Evolutionary conservation across 2,888 invertebrate species (phyloP), one percentile per base, ranked within the genome.

Genomic region (Ischnura elegans): DNA sequence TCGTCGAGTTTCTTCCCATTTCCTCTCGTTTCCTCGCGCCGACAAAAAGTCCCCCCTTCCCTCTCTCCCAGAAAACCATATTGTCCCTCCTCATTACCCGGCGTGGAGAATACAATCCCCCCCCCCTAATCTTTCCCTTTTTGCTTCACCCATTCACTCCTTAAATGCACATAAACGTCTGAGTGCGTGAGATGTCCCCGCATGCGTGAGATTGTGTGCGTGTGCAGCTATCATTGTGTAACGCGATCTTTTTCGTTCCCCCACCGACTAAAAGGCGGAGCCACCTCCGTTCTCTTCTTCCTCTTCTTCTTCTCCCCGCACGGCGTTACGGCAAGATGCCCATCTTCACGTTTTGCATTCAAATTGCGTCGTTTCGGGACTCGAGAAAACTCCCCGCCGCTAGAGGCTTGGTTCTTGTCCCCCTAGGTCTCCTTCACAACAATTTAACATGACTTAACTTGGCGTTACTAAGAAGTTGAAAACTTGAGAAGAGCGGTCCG

Each of bases 321-420:
- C n/a, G 10, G 5, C 76, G 76, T 61, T 55, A 36, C 55, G 46
- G 55, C 87, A 42, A 87, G 87, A 55, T 42, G 87, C 42, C 87
- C 55, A 87, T 55, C 87, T 42, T 55, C 87, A 55, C 87, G 87
- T 61, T 87, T 87, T 87, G 87, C 87, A 87, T 87, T 87, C 87
- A 87, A 61, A 87, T 87, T 87, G 29, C 87, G 87, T 87, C 87
- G 87, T 87, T 87, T 55, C 16, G 29, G 43, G n/a, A 87, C 55
- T 87, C 42, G 29, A 87, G 29, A 55, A 10, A 6, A 8, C 86
- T n/a, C 46, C n/a, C 45, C 51, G 36, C 29, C 4, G 21, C 8
- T 13, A 8, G 16, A 19, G 51, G 16, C 19, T n/a, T 8, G n/a
- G n/a, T n/a, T 25, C 61, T 61, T 61, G 61, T 61, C 61, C n/a